Conservation (phyloP, 2,113 vertebrate species). For the Archocentrus centrarchus region DNA sequence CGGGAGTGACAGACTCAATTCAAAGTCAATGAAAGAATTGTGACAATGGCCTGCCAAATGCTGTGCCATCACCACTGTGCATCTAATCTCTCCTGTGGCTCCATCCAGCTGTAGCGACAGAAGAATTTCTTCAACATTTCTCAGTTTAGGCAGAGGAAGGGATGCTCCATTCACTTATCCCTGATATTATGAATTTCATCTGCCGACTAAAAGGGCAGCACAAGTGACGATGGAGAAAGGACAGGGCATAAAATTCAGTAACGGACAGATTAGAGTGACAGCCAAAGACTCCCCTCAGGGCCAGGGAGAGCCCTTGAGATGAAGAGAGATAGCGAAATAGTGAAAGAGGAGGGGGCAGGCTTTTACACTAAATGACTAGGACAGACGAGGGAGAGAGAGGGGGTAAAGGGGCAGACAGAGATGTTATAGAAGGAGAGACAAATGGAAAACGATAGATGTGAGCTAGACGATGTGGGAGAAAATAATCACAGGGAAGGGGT, state of each 20-base stretch:
- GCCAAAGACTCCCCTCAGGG: slow-evolving; percentile 57
- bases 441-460: slow-evolving; percentile 66
- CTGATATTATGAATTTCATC: slow-evolving; percentile 13
- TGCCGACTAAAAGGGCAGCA: slow-evolving; percentile 43
- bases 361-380: slow-evolving; percentile 67
- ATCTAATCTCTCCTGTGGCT: slow-evolving; percentile 49
- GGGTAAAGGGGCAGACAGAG: slow-evolving; percentile 61
- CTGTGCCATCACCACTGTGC: slow-evolving; percentile 29
- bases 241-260: slow-evolving; percentile 28
- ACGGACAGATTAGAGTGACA: slow-evolving; percentile 57
- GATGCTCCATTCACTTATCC: slow-evolving; percentile 5
- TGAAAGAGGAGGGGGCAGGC: slow-evolving; percentile 22
- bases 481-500: slow-evolving; percentile 33
- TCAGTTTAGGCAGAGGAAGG: neutral
- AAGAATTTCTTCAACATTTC: slow-evolving; percentile 20
- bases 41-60: slow-evolving; percentile 44
- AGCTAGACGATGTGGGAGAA: slow-evolving; percentile 54
- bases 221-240: slow-evolving; percentile 2
- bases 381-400: slow-evolving; percentile 40
- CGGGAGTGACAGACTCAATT: slow-evolving; percentile 54
- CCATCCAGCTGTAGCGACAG: slow-evolving; percentile 27
- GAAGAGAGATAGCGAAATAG: slow-evolving; percentile 55
- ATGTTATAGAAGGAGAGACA: slow-evolving; percentile 61
- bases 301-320: slow-evolving; percentile 57
- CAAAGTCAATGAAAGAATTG: slow-evolving; percentile 43